Evolutionary conservation across 2,888 invertebrate species (phyloP), one percentile per base, ranked within the genome.

Genomic region (Caenorhabditis zanzibari): DNA sequence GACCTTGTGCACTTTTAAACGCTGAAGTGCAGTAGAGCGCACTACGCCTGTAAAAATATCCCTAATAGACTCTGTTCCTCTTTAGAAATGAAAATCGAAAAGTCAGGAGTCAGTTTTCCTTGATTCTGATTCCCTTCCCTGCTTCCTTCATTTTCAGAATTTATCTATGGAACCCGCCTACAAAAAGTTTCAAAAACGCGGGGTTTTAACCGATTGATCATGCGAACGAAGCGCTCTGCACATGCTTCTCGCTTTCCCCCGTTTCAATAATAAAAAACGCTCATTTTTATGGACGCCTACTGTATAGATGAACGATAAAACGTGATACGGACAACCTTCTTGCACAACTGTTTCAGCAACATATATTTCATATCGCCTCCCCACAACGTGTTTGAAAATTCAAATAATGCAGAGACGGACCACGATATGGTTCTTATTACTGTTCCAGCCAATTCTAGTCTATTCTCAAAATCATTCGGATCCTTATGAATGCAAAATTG

Each of bases 251-350:
- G 64, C 66, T 41, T 35, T 14, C 16, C 28, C 52, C n/a, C n/a
- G n/a, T n/a, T n/a, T 41, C 41, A 9, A 28, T 32, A 49, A 69
- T 63, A 52, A 64, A 77, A 77, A 64, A 38, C 52, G 64, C 66
- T 52, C 61, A 38, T 28, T 77, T 77, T 77, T 77, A 77, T 77
- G 38, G 69, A 71, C 77, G 77, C 77, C 77, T 77, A 77, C 77
- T 44, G 71, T 77, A 77, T 61, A 63, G 71, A 69, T 69, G 76
- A 76, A 61, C 76, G 76, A 76, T 76, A 76, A 76, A 76, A 76
- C 69, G 68, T 59, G 76, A 76, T 75, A 64, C 44, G 52, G 32
- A 44, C 66, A 35, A 38, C 52, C 41, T 64, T 44, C 32, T 38
- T 52, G 68, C 61, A 56, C 49, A 41, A 54, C 77, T 49, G 47